Conservation (phyloP, 2,797 vertebrate species). For the Sebastes matsubarae region DNA sequence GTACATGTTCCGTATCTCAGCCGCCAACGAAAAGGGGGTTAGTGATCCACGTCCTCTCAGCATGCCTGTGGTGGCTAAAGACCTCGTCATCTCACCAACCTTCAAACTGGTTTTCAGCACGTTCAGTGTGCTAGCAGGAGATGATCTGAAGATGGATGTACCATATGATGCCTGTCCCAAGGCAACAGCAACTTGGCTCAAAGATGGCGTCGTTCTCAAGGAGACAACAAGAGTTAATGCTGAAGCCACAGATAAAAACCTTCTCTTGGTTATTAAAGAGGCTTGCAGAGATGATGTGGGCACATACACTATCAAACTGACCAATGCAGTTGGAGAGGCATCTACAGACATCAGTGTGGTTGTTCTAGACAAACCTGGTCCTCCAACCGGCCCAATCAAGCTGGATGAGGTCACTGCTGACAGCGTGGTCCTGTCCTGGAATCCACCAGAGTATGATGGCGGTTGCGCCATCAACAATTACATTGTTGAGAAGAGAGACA, state of each 20-base stretch:
- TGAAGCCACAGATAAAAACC: constrained; percentile 87
- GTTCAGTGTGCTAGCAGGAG: constrained; percentile 93
- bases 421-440: constrained; percentile 91
- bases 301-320: constrained; percentile 90
- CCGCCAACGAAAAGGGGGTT: constrained; percentile 95
- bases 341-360: constrained; percentile 89
- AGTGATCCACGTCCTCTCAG: constrained; percentile 94
- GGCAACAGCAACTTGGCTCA: constrained; percentile 90
- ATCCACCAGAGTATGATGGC: constrained; percentile 94
- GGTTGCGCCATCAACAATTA: constrained; percentile 97
- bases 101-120: constrained; percentile 92
- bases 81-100: constrained; percentile 91
- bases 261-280: constrained; percentile 92
- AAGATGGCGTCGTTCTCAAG: constrained; percentile 89
- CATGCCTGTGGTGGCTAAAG: constrained; percentile 93
- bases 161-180: constrained; percentile 92
- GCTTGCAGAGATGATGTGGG: constrained; percentile 95
- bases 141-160: constrained; percentile 96
- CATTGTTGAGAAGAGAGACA: constrained; percentile 97
- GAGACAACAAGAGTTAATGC: constrained; percentile 97
- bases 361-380: constrained; percentile 96
- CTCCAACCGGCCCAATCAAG: constrained; percentile 95
- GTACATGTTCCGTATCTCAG: constrained; percentile 95
- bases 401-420: constrained; percentile 97
- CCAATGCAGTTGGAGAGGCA: constrained; percentile 90